Base-by-base conservation (phyloP, 2,888 invertebrate genomes). In the Heliconius cydno region DNA sequence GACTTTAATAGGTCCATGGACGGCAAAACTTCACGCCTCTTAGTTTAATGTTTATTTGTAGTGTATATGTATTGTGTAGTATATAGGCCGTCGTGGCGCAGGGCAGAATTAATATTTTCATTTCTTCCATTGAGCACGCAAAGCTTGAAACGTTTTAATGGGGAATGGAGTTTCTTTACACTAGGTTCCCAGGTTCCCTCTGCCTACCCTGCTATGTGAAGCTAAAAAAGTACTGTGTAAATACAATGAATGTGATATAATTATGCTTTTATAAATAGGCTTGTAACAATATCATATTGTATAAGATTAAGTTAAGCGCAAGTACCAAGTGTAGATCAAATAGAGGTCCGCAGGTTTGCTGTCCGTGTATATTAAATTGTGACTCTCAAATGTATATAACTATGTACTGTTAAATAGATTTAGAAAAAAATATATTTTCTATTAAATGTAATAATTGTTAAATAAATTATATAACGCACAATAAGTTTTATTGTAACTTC, bases 331-430 rank as follows among this genome's bases (percentile, higher is more conserved):
- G 12, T n/a, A 60, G 57, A 57, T 57, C 34, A 57, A 60, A 73
- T 60, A 6, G 10, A 75, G 38, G 41, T 15, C 25, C 41, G 63
- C 28, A 28, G 41, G 19, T 66, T 65, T 75, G 75, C 66, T 46
- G 63, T 66, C 46, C 22, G 30, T 66, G 19, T 65, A 75, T 66
- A 28, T 66, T 46, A 65, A 66, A 46, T 65, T 46, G n/a, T 34
- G 73, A 73, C 60, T 38, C 15, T 38, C 68, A n/a, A 30, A 76
- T 79, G 72, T 83, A 79, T 84, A 82, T 84, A 79, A 70, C 30
- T 78, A 78, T 75, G 63, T 79, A 74, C 67, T 34, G 67, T 74
- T 78, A 68, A 19, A 34, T 78, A 78, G 71, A n/a, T 78, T n/a
- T 68, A 70, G 34, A 68, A 46, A 60, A 46, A 63, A 34, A 28